Percentiles rank a stretch among this genome's conserved stretches.
Conservation (phyloP, 2,888 invertebrate species). For the Phasia obesa region DNA sequence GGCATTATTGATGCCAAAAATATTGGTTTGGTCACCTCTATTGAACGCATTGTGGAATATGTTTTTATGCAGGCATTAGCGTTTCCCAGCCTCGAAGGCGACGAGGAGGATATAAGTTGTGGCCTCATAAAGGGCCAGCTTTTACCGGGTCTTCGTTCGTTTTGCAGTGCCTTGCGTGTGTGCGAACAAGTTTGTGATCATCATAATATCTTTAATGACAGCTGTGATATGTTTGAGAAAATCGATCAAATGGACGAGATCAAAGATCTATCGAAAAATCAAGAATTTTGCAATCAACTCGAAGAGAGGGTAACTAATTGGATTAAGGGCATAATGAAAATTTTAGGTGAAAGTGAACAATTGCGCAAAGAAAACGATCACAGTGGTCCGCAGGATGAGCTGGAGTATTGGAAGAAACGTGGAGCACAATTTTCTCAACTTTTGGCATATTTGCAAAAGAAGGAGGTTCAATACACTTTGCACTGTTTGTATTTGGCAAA, state of each 20-base stretch:
- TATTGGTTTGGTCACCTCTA: slow-evolving; percentile 92
- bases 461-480: slow-evolving; percentile 90
- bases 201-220: slow-evolving; percentile 90
- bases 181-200: slow-evolving; percentile 93
- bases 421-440: slow-evolving; percentile 96
- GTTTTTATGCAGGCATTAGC: slow-evolving; percentile 96
- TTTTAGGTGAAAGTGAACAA: slow-evolving; percentile 95
- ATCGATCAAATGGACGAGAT: slow-evolving; percentile 87
- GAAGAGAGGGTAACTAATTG: slow-evolving; percentile 90
- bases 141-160: slow-evolving; percentile 91
- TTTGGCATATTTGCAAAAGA: slow-evolving; percentile 89
- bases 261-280: slow-evolving; percentile 87
- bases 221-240: slow-evolving; percentile 85
- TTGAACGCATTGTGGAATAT: slow-evolving; percentile 93
- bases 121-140: slow-evolving; percentile 92
- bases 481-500: slow-evolving; percentile 89
- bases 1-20: slow-evolving; percentile 90
- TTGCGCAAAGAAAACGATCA: slow-evolving; percentile 95
- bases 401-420: slow-evolving; percentile 97
- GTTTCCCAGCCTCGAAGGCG: slow-evolving; percentile 90
- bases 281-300: slow-evolving; percentile 86
- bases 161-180: slow-evolving; percentile 93
- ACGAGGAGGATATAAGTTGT: slow-evolving; percentile 90
- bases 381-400: slow-evolving; percentile 96
- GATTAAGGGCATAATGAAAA: slow-evolving; percentile 91